Evolutionary conservation across 2,113 vertebrate genomes (phyloP), one percentile per base, ranked within the genome.

Genomic region (Labeo rohita): DNA sequence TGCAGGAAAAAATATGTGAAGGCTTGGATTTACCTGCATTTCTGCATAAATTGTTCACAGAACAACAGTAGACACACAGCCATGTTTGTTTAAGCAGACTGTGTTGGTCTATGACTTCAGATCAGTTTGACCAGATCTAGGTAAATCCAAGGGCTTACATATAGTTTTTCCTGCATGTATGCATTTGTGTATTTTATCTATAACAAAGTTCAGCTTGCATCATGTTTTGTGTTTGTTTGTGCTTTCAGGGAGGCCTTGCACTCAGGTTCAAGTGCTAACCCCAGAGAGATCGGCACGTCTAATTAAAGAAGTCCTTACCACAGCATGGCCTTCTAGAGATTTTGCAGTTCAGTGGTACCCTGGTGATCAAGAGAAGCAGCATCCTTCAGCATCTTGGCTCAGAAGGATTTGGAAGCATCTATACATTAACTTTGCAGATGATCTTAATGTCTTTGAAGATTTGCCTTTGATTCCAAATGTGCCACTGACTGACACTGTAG

Each of bases 371-470:
- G 96, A 97, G 80, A 95, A 94, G 90, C 96, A 94, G n/a, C 97
- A 98, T 77, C 98, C 98, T 0, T 89, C 96, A 43, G 12, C 95
- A 91, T 95, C 95, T 45, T 99, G 98, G 98, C 92, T 99, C 66
- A 97, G 96, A 90, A 96, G 96, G 94, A 94, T 99, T 89, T 99
- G 98, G 98, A 98, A 96, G 91, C 96, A 98, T 92, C 94, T 99
- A 0, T 99, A 99, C 73, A 96, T 99, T 84, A 90, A 99, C 93
- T 99, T 99, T 95, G 88, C 97, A 84, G 97, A 98, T 89, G 97
- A 99, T 89, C 89, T 99, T 88, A 95, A 95, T 88, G 91, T 93
- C 18, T 98, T 99, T 94, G 97, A 99, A 92, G 98, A 99, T 87
- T 95, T 98, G 97, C 98, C 98, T 1, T 97, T 99, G 91, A 97